These are phyloP conservation scores for Ceramica pisi DNA, from an alignment of 2,888 invertebrate species.

Conservation along the genomic window DNA sequence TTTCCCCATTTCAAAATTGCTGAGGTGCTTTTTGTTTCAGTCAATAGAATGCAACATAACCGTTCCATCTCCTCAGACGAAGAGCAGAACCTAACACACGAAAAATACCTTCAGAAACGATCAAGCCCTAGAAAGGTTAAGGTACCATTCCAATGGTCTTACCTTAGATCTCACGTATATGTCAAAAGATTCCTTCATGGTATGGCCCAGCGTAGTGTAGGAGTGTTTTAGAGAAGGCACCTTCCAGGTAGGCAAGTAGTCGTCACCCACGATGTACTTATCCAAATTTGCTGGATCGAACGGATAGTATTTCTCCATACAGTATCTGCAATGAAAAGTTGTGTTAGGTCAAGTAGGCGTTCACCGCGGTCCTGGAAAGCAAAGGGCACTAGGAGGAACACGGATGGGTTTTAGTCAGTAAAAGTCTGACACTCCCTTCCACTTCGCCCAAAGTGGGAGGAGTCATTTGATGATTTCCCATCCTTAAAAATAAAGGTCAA, in stretches of 20 bases:
- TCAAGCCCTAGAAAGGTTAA: no score
- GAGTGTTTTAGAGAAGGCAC: constrained; percentile 94
- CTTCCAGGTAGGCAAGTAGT: constrained; percentile 98
- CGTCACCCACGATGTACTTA: constrained; percentile 98
- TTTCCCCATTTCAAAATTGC: neutral
- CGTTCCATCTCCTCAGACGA: neutral
- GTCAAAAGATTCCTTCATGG: constrained; percentile 97
- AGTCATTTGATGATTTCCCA: no score
- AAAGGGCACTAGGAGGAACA: no score
- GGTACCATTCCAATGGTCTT: neutral
- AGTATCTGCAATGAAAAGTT: constrained; percentile 92
- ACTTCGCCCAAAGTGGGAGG: no score
- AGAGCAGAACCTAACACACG: neutral
- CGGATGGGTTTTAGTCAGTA: no score
- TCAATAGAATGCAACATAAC: neutral
- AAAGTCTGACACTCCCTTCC: no score
- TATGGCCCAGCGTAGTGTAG: constrained; percentile 93
- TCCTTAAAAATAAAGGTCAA: no score
- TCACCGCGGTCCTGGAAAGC: no score
- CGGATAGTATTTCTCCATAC: constrained; percentile 96
- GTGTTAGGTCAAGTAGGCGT: neutral
- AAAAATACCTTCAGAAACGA: neutral
- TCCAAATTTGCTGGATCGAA: constrained; percentile 95
- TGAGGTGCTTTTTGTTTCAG: neutral
- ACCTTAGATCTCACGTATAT: constrained; percentile 92